Base-by-base conservation (phyloP, 2,888 invertebrate species). In the Drepanosiphum platanoidis region DNA sequence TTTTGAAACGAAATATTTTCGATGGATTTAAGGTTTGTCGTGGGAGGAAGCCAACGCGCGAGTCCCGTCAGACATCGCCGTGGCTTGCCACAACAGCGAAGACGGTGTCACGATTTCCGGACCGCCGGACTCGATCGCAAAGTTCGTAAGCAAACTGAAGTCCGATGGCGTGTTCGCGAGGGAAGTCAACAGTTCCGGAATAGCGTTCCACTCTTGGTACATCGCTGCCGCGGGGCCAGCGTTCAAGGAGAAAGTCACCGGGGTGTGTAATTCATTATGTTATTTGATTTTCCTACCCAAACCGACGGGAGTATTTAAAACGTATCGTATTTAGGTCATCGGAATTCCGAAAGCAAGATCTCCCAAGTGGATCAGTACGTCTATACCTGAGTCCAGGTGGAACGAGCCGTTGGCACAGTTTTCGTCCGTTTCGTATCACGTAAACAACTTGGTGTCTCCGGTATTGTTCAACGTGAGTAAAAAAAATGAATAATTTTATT, bases 71-170 rank as follows among this genome's bases (percentile, higher is more conserved):
- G 96, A 94, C 88, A 92, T 98, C 27, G 93, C 92, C 88, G 94
- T 96, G 15, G 98, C 98, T 78, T 99, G 99, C 90, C 97, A 99
- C 91, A 99, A 99, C 90, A 94, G 97, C 86, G 92, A 91, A 87
- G 98, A 99, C 90, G 97, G 96, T 88, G 97, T 98, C 13, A 97
- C 98, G 15, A 92, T 99, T 87, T 98, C 98, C 3, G 99, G 98
- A 0, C 96, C 96, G 0, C 92, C 92, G 61, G 92, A 91, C 0
- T 92, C 93, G 1, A 91, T 97, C 13, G 91, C 92, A 58, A 92
- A 92, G 88, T 93, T 96, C 89, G 93, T 95, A 13, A 92, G 91
- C 15, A 89, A 92, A 88, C 90, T 97, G 64, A 91, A 93, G 87
- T 92, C 92, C 0, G 94, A 96, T 89, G 94, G 94, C 52, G 92